Evolutionary conservation across 2,113 vertebrate species (phyloP).

Genomic region (Macquaria ambigua): DNA sequence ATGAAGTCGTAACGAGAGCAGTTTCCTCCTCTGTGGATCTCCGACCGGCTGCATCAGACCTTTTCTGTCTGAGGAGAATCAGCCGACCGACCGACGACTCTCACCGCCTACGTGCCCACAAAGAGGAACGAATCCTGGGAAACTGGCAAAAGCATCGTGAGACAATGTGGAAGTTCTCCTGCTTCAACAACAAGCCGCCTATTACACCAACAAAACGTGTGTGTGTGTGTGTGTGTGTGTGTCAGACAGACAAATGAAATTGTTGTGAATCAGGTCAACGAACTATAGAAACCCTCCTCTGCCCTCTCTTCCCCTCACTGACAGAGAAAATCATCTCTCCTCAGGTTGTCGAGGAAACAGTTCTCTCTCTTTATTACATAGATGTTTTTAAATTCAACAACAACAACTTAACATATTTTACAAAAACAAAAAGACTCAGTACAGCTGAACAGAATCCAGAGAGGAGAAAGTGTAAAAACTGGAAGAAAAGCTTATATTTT

Average conservation of each 20-base stretch:
- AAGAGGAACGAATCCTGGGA: conserved; percentile 43
- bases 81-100: background rate
- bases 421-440: no score
- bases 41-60: background rate
- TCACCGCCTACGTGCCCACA: conserved; percentile 10
- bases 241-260: background rate
- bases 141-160: conserved; percentile 18
- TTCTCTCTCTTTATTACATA: background rate
- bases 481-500: no score
- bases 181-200: conserved; percentile 34
- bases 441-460: no score
- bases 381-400: background rate
- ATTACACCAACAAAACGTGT: conserved; percentile 9
- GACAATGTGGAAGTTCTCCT: conserved; percentile 13
- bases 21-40: no score
- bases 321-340: background rate
- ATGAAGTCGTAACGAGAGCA: no score
- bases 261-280: conserved; percentile 31
- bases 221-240: background rate
- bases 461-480: no score
- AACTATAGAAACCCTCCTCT: conserved; percentile 6
- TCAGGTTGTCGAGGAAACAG: background rate
- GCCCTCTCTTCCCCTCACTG: background rate
- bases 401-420: background rate
- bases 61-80: background rate